phyloP scores from a whole-genome alignment of 1,140 invertebrate genomes.

The Holcopasites calliopsidis region DNA sequence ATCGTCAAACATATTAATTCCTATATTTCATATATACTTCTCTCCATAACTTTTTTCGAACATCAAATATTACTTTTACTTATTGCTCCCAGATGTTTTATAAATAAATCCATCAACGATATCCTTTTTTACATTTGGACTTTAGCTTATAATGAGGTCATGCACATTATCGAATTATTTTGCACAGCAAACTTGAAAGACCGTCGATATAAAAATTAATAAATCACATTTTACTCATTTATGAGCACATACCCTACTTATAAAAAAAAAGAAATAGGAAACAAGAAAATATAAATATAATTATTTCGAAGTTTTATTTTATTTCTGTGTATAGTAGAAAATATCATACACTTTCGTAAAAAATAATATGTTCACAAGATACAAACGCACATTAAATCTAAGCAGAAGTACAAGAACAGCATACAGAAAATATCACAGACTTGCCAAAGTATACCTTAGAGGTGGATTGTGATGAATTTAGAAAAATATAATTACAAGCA shows the following conservation, averaged over 20 bases:
- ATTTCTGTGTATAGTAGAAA: background rate
- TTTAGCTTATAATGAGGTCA: too few relatives aligned
- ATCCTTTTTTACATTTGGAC: too few relatives aligned
- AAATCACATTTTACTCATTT: background rate
- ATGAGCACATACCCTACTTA: too few relatives aligned
- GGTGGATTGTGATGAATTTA: background rate
- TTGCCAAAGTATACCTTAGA: constrained; percentile 6
- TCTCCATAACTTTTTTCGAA: background rate
- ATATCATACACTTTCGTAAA: background rate
- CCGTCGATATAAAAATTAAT: background rate
- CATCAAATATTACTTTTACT: background rate
- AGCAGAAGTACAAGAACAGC: background rate
- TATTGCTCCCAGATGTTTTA: too few relatives aligned
- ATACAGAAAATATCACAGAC: background rate
- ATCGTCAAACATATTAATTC: background rate
- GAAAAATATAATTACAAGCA: background rate
- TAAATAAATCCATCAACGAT: too few relatives aligned
- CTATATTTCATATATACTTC: background rate
- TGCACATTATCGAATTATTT: too few relatives aligned
- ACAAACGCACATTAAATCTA: background rate
- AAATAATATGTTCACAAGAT: background rate
- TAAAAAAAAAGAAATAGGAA: background rate
- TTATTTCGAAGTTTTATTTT: background rate
- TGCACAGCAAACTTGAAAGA: background rate
- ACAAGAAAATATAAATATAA: background rate